Percentiles rank a stretch among this genome's conserved stretches.
phyloP scores from a whole-genome alignment of 2,113 vertebrate genomes.

The Plecotus auritus region DNA sequence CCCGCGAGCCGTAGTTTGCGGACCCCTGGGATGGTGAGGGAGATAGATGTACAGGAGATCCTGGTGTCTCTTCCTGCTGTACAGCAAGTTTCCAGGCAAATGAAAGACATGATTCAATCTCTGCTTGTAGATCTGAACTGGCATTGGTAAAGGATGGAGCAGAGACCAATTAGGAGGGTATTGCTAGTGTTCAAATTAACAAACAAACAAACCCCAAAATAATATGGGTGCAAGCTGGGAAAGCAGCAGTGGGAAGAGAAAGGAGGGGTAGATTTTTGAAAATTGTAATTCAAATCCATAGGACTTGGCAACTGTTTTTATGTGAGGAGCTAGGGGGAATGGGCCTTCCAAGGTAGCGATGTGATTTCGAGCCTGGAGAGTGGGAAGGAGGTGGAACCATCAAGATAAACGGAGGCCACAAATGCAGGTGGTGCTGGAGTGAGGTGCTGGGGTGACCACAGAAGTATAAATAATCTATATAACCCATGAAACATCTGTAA shows the following conservation, averaged over 20 bases:
- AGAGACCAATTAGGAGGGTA: background rate
- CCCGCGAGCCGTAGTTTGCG: too few relatives aligned
- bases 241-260: background rate
- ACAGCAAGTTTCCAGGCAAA: background rate
- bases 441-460: accelerated
- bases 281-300: background rate
- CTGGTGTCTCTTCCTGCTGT: accelerated
- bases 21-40: background rate
- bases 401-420: background rate
- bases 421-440: background rate
- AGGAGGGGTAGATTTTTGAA: background rate
- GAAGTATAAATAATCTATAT: too few relatives aligned
- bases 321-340: background rate
- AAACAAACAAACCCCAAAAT: background rate
- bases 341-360: too few relatives aligned
- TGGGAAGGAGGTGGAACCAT: background rate
- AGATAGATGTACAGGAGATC: background rate
- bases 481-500: background rate
- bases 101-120: background rate
- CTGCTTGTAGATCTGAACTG: background rate
- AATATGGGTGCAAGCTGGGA: background rate
- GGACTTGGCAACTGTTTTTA: background rate
- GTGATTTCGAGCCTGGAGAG: background rate
- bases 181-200: background rate
- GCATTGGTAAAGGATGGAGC: background rate